These are phyloP conservation scores for Papilio protenor DNA, from an alignment of 2,888 invertebrate species.

Conservation along the genomic window DNA sequence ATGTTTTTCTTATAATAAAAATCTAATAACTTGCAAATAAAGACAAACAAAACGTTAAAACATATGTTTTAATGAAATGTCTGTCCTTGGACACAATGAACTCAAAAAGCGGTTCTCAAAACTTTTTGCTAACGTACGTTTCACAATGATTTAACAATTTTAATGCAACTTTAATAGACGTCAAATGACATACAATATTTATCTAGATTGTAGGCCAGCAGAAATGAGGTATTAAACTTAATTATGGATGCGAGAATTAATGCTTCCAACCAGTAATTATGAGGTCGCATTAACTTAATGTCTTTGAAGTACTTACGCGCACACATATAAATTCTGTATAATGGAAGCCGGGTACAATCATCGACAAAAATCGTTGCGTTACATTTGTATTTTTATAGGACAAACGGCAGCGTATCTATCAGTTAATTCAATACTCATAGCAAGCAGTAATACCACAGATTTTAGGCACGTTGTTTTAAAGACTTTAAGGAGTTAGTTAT, in stretches of 20 bases:
- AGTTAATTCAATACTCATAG: not conserved
- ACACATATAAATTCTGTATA: conserved; percentile 54
- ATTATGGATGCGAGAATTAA: conserved; percentile 84
- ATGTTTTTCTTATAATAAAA: not conserved
- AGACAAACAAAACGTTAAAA: conserved; percentile 1
- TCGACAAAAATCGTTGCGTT: conserved; percentile 49
- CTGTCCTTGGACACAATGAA: conserved; percentile 24
- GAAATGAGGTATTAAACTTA: conserved; percentile 82
- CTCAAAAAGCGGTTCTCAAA: conserved; percentile 24
- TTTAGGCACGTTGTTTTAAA: not conserved
- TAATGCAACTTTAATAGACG: conserved; percentile 75
- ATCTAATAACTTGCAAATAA: not conserved
- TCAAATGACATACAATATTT: conserved; percentile 76
- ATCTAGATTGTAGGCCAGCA: conserved; percentile 81
- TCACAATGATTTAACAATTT: conserved; percentile 66
- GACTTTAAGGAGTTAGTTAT: too few relatives aligned
- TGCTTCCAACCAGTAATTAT: conserved; percentile 81
- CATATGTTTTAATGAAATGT: conserved; percentile 24
- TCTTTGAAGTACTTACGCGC: conserved; percentile 68
- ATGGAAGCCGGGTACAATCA: conserved; percentile 54
- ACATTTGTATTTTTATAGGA: conserved; percentile 2
- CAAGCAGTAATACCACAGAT: too few relatives aligned
- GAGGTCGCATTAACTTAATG: conserved; percentile 83
- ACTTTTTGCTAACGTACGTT: conserved; percentile 46
- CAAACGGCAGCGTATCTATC: not conserved